Evolutionary conservation across 2,888 invertebrate genomes (phyloP), one percentile per base, ranked within the genome.

Genomic region (Chouioia cunea): DNA sequence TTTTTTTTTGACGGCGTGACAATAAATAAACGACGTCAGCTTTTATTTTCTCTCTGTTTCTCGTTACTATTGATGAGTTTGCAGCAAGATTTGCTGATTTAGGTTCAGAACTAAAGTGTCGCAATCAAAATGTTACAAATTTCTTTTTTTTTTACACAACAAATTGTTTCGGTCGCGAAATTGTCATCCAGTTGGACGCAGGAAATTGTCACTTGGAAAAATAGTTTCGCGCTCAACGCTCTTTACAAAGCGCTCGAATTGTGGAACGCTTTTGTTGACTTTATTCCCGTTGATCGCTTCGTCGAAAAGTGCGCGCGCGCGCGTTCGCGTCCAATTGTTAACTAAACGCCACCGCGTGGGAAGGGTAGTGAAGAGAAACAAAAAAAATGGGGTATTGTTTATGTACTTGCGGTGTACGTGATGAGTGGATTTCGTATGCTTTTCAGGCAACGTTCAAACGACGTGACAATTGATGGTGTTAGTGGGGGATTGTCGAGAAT

Each of bases 231-330:
- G 22, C 22, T n/a, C n/a, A n/a, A 52, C n/a, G 56, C 14, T 23
- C 65, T 57, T 48, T 4, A 65, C 65, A 57, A 65, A 65, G 57
- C 36, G 56, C 47, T 65, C 36, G 56, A 65, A 56, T 47, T 47
- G 64, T 4, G 63, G 27, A 3, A 0, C 18, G 44, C 43, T 59
- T 54, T 62, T 59, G 66, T 59, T 56, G 68, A 48, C 50, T 68
- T 56, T 62, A 62, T 68, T 62, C 62, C 50, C 15, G 59, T 48
- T 22, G 60, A 44, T 46, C 16, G 22, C 54, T 48, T 46, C 43
- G 27, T 14, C 44, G 20, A 47, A 52, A 43, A 59, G 44, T 46
- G 36, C 27, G 27, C 50, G 27, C 47, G 14, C n/a, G 53, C n/a
- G n/a, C n/a, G n/a, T n/a, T n/a, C 4, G 18, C 44, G 63, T 50